phyloP scores from a whole-genome alignment of 2,888 invertebrate species.

The Flabesymbios commensalis region DNA sequence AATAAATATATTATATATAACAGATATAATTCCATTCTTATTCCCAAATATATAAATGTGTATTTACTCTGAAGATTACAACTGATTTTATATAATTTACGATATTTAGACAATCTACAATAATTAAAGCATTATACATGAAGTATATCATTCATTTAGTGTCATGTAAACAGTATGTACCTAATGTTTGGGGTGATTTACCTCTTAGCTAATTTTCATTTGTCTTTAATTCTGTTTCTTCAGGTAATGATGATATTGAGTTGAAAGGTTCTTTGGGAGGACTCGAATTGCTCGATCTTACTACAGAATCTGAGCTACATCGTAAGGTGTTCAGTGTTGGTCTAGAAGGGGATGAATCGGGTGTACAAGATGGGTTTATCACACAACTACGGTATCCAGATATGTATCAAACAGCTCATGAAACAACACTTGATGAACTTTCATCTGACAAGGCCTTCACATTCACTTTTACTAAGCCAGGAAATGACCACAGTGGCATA shows the following conservation, averaged over 20 bases:
- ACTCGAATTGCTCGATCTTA: conserved; percentile 82
- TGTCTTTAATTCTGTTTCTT: conserved; percentile 1
- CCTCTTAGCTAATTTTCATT: background rate
- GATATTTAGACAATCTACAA: too few relatives aligned
- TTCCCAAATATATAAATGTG: background rate
- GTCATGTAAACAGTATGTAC: too few relatives aligned
- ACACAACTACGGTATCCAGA: conserved; percentile 49
- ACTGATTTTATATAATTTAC: background rate
- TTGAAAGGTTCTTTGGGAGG: conserved; percentile 90
- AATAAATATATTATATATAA: background rate
- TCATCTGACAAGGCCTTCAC: conserved; percentile 26
- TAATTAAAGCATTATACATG: too few relatives aligned
- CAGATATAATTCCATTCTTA: background rate
- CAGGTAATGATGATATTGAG: conserved; percentile 65
- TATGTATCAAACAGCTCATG: conserved; percentile 15
- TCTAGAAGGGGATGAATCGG: conserved; percentile 67
- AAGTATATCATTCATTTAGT: too few relatives aligned
- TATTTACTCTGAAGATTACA: background rate
- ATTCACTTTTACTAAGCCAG: conserved; percentile 6
- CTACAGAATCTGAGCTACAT: conserved; percentile 78
- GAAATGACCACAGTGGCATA: too few relatives aligned
- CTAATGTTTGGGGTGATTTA: too few relatives aligned
- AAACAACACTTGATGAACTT: background rate
- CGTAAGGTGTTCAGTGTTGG: conserved; percentile 85
- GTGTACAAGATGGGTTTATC: conserved; percentile 33